A percentile compares a stretch with the other conserved stretches of the same genome.
These are phyloP conservation scores for Myotis myotis DNA, from an alignment of 2,797 vertebrate genomes.

Conservation along the genomic window DNA sequence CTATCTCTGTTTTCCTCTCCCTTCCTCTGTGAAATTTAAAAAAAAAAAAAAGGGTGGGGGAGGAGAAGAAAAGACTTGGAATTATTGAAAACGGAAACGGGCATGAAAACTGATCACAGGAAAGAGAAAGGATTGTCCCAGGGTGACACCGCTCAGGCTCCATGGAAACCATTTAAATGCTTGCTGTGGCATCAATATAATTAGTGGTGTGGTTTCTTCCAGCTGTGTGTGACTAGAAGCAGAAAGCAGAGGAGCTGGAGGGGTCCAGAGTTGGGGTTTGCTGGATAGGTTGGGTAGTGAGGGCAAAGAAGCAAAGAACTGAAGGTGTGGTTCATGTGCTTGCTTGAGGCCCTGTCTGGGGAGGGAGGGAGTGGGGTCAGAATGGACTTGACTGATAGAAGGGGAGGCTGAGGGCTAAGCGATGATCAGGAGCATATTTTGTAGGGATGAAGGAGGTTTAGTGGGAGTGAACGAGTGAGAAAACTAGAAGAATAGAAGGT, in stretches of 20 bases:
- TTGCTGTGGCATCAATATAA: not conserved
- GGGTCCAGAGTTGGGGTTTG: not conserved
- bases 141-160: not conserved
- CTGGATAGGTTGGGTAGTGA: not conserved
- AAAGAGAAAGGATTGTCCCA: not conserved
- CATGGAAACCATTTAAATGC: not conserved
- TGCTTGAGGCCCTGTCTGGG: not conserved
- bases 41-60: too few species aligned
- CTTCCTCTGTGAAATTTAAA: too few species aligned
- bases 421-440: not conserved
- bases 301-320: not conserved
- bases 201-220: constrained; percentile 7
- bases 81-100: constrained; percentile 39
- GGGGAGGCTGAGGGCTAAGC: not conserved
- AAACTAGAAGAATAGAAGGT: not conserved
- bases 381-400: not conserved
- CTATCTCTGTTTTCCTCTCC: too few species aligned
- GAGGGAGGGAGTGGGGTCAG: not conserved
- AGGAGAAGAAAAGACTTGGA: not conserved
- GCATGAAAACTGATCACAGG: not conserved
- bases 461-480: not conserved
- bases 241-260: not conserved
- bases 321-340: not conserved
- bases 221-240: not conserved
- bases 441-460: not conserved